Percentiles rank a stretch among this genome's conserved stretches.
Evolutionary conservation across 2,113 vertebrate genomes (phyloP).

Genomic region (Origma solitaria): DNA sequence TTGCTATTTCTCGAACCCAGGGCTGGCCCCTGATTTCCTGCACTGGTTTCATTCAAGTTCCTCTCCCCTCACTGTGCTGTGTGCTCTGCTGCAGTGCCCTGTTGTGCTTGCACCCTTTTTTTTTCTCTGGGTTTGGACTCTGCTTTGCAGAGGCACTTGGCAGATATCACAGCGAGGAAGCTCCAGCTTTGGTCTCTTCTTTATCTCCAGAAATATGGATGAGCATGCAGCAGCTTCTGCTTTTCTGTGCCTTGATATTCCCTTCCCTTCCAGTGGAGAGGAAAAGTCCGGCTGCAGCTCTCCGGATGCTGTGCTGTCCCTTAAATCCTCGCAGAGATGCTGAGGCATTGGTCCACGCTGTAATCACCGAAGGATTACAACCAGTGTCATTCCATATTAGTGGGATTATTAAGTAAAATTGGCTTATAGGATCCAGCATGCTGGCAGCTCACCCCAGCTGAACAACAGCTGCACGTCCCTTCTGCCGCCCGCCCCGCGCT

Average conservation of each 20-base stretch:
- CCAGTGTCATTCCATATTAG: not conserved
- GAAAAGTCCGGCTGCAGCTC: not conserved
- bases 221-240: not conserved
- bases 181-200: not conserved
- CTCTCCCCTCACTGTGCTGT: not conserved
- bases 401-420: constrained; percentile 12
- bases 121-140: not conserved
- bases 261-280: not conserved
- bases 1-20: not conserved
- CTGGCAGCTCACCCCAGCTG: constrained; percentile 4
- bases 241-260: not conserved
- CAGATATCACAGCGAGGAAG: not conserved
- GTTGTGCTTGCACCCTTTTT: not conserved
- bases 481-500: not conserved
- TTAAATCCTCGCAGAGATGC: constrained; percentile 10
- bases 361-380: constrained; percentile 14
- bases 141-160: not conserved
- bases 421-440: not conserved
- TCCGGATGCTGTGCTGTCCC: not conserved
- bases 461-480: not conserved
- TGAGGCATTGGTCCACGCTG: not conserved
- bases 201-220: not conserved
- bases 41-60: not conserved
- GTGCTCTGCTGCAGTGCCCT: not conserved
- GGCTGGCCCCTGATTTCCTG: not conserved